phyloP scores from a whole-genome alignment of 2,797 vertebrate species.

The Parambassis ranga region DNA sequence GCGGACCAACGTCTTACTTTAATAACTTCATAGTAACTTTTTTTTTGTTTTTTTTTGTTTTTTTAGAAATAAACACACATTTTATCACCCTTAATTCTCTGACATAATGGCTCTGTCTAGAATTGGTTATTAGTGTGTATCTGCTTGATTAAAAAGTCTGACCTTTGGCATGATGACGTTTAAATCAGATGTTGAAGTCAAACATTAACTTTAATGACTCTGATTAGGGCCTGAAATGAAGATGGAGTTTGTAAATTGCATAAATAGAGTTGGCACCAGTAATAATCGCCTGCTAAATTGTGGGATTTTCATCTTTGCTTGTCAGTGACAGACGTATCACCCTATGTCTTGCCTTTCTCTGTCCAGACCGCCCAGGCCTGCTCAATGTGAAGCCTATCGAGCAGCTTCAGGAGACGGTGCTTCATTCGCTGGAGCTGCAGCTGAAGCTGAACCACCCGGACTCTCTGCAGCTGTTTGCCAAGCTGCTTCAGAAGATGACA shows the following conservation, averaged over 20 bases:
- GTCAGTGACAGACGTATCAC: background rate
- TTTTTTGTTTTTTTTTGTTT: too few species aligned
- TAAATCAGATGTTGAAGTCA: slow-evolving; percentile 42
- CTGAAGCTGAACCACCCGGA: slow-evolving; percentile 96
- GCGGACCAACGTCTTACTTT: background rate
- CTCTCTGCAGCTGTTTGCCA: slow-evolving; percentile 95
- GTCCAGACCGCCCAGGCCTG: slow-evolving; percentile 92
- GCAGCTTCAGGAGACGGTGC: slow-evolving; percentile 93
- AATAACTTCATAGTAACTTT: background rate
- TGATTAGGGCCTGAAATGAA: slow-evolving; percentile 35
- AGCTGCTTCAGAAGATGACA: slow-evolving; percentile 99
- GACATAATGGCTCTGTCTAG: slow-evolving; percentile 1
- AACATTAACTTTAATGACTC: slow-evolving; percentile 65
- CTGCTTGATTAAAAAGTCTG: slow-evolving; percentile 60
- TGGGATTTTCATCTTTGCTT: background rate
- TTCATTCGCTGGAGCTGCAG: slow-evolving; percentile 95
- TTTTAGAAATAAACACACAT: background rate
- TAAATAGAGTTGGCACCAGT: background rate
- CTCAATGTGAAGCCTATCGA: slow-evolving; percentile 97
- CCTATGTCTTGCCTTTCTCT: background rate
- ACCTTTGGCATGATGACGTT: slow-evolving; percentile 64
- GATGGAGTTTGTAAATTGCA: slow-evolving; percentile 54
- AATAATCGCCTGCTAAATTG: background rate
- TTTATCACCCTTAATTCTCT: background rate
- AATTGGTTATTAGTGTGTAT: slow-evolving; percentile 43